Base-by-base conservation (phyloP, 1,140 invertebrate genomes). In the Adelges cooleyi region DNA sequence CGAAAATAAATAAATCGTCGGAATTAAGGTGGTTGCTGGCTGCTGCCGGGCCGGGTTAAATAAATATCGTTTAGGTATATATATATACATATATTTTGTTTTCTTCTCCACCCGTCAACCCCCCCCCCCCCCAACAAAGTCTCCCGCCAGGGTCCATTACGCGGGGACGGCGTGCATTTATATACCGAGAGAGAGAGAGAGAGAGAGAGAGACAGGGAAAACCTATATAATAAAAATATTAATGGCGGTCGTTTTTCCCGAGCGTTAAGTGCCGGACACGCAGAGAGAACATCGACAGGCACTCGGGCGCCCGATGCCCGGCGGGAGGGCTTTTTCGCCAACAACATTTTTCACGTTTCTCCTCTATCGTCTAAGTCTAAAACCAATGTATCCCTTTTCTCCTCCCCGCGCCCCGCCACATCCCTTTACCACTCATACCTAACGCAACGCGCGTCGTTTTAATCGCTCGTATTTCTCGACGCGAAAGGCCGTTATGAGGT, bases 231-330 rank as follows among this genome's bases (percentile, higher is more conserved):
- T 62, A 62, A 62, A 44, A 48, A 48, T 48, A 48, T 62, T 48
- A 62, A 62, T 62, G 56, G 56, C 22, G 42, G 56, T 62, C 56
- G 44, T 29, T 62, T 62, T 48, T 62, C 17, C 40, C 18, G 42
- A 0, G 42, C 17, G 56, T 27, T 59, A 59, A 59, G 54, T 59
- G 54, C 54, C 25, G 25, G 23, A 11, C 42, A 5, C 56, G 42
- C 42, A n/a, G 42, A 13, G 42, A 62, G 42, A 48, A 62, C 56
- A 62, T 62, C 56, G 56, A 62, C 56, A 33, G 56, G 56, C 56
- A 62, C 56, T 62, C 56, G 56, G 40, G n/a, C 29, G 29, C 5
- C 23, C 15, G 10, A 11, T 40, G 42, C 56, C 56, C n/a, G n/a
- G 25, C 56, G 56, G 56, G 56, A 46, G 56, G 56, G 56, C 56